Conservation (phyloP, 2,797 vertebrate genomes). For the Synanceia verrucosa region DNA sequence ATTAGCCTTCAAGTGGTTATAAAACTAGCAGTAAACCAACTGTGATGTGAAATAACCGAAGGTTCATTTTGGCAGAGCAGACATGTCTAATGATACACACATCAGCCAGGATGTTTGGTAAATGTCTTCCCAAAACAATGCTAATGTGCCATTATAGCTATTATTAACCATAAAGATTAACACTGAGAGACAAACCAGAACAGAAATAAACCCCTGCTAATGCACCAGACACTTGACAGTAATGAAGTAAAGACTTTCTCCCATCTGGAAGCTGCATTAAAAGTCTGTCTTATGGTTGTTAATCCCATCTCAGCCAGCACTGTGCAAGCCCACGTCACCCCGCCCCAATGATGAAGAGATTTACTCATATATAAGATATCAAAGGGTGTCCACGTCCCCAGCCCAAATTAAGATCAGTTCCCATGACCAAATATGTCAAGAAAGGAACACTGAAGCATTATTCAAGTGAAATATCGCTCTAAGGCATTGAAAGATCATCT, state of each 20-base stretch:
- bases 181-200: constrained; percentile 68
- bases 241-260: constrained; percentile 63
- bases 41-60: constrained; percentile 29
- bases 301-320: constrained; percentile 60
- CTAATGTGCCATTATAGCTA: constrained; percentile 58
- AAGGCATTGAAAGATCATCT: constrained; percentile 41
- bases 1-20: constrained; percentile 27
- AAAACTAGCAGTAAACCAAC: constrained; percentile 27
- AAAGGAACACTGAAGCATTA: constrained; percentile 40
- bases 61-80: constrained; percentile 38
- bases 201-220: constrained; percentile 59
- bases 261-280: constrained; percentile 79
- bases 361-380: constrained; percentile 64
- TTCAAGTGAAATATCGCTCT: constrained; percentile 55
- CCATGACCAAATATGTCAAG: constrained; percentile 63
- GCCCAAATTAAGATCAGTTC: constrained; percentile 66
- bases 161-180: constrained; percentile 47
- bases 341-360: constrained; percentile 55
- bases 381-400: constrained; percentile 42
- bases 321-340: constrained; percentile 48
- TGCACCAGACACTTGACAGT: constrained; percentile 63
- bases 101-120: constrained; percentile 47
- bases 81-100: constrained; percentile 44
- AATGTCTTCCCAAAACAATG: constrained; percentile 38
- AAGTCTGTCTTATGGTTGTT: constrained; percentile 52